Evolutionary conservation across 2,888 invertebrate species (phyloP), one percentile per base, ranked within the genome.

Genomic region (Tetramorium bicarinatum): DNA sequence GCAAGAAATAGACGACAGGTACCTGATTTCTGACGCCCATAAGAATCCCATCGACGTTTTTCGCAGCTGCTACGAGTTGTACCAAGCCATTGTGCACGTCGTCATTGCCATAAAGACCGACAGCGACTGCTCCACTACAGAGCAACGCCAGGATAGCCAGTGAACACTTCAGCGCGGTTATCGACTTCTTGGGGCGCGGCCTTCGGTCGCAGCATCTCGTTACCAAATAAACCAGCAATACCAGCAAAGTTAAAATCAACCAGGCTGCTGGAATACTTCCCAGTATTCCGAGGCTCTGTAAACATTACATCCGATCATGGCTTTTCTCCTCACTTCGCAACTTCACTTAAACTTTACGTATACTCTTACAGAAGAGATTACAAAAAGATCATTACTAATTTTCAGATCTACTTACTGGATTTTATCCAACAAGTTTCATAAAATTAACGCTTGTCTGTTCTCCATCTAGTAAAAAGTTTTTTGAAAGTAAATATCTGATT

Each of bases 151-250:
- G 97, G 86, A 97, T 96, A 93, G 97, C 97, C 80, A 98, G 95
- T 29, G 97, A 94, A 96, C 94, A 97, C 96, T 97, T 97, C 89
- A 99, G 96, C 91, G 98, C 98, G 74, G 98, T 97, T 95, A 99
- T 98, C 92, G 98, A 98, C 94, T 97, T 97, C 84, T 98, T 97
- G 85, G 98, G 98, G 81, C 98, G 97, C 90, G 98, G 98, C 95
- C 98, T 98, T 93, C 98, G 97, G 96, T 99, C 99, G 96, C 99
- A 99, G 95, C 99, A 99, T 95, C 99, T 96, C 93, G 98, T 98
- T 95, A 99, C 97, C 94, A 99, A 96, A 96, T 99, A 99, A 92
- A 99, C 97, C 90, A 99, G 96, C 91, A 99, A 96, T 77, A 99
- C 97, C 90, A 98, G 96, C 92, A 99, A 96, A 44, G 99, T 98